Percentiles rank a stretch among this genome's conserved stretches.
phyloP scores from a whole-genome alignment of 2,113 vertebrate genomes.

The Hyperoodon ampullatus region DNA sequence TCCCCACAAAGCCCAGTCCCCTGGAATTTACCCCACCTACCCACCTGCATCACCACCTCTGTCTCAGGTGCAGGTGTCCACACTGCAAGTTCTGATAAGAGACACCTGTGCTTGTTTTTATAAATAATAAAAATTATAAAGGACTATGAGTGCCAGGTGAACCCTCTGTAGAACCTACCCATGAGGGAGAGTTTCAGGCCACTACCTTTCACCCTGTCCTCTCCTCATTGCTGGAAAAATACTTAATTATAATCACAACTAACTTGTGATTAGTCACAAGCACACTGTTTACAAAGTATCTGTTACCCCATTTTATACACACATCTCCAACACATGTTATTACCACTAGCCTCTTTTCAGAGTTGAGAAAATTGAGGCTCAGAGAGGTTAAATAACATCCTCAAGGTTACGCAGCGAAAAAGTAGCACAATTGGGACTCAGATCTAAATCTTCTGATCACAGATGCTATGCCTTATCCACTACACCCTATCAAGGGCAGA shows the following conservation, averaged over 20 bases:
- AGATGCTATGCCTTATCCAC: not conserved
- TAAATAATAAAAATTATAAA: not conserved
- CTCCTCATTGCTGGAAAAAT: slow-evolving; percentile 2
- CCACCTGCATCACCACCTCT: too few relatives aligned
- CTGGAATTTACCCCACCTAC: too few relatives aligned
- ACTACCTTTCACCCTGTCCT: not conserved
- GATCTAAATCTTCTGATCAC: not conserved
- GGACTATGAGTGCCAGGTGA: not conserved
- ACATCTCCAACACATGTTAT: not conserved
- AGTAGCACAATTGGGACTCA: not conserved
- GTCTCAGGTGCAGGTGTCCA: not conserved
- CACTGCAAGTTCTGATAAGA: not conserved
- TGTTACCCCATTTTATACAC: not conserved
- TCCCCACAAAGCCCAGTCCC: not conserved
- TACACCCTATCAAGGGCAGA: not conserved
- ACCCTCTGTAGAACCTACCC: not conserved
- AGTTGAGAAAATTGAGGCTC: slow-evolving; percentile 18
- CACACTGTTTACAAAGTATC: not conserved
- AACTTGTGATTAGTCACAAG: not conserved
- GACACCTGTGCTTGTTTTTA: not conserved
- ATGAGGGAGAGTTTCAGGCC: not conserved
- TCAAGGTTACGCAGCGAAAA: slow-evolving; percentile 35
- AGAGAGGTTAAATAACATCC: slow-evolving; percentile 1
- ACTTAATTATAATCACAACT: not conserved
- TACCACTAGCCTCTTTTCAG: not conserved